A percentile compares a stretch with the other conserved stretches of the same genome.
phyloP scores from a whole-genome alignment of 37 sponge, comb jelly and placozoan genomes.

The Dysidea cf. avara region DNA sequence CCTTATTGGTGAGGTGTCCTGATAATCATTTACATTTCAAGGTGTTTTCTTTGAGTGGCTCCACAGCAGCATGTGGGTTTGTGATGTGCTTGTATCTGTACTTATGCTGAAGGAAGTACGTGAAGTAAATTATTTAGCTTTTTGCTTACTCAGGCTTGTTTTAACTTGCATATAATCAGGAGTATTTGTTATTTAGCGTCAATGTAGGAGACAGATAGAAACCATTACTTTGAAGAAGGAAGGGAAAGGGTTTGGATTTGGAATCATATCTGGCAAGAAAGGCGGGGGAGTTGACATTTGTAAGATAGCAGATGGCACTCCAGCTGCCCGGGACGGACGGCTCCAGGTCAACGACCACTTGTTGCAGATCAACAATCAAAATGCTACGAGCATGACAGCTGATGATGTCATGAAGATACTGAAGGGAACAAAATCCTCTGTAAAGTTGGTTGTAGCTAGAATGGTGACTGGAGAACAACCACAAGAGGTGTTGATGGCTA shows the following conservation, averaged over 20 bases:
- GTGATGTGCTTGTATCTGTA: too few relatives aligned
- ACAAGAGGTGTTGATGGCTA: not conserved
- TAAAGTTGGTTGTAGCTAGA: conserved; percentile 61
- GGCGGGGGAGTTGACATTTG: conserved; percentile 29
- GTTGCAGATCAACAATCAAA: conserved; percentile 67
- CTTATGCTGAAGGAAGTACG: too few relatives aligned
- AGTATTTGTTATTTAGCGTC: too few relatives aligned
- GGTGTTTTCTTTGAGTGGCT: too few relatives aligned
- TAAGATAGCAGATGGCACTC: conserved; percentile 35
- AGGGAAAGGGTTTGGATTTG: conserved; percentile 60
- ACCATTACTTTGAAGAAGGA: conserved; percentile 50
- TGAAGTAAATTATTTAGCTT: too few relatives aligned
- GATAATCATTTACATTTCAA: too few relatives aligned
- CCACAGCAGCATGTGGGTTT: too few relatives aligned
- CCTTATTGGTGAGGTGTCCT: too few relatives aligned
- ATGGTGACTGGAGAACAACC: not conserved
- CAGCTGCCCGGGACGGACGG: conserved; percentile 70
- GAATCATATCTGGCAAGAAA: conserved; percentile 18
- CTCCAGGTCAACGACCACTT: conserved; percentile 58
- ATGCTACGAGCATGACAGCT: conserved; percentile 36
- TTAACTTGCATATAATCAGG: not conserved
- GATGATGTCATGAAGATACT: conserved; percentile 46
- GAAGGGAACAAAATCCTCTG: conserved; percentile 12
- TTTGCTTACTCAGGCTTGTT: not conserved
- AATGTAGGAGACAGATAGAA: conserved; percentile 51